Percentiles rank a stretch among this genome's conserved stretches.
phyloP scores from a whole-genome alignment of 1,140 invertebrate species.

The Anagrus nilaparvatae region DNA sequence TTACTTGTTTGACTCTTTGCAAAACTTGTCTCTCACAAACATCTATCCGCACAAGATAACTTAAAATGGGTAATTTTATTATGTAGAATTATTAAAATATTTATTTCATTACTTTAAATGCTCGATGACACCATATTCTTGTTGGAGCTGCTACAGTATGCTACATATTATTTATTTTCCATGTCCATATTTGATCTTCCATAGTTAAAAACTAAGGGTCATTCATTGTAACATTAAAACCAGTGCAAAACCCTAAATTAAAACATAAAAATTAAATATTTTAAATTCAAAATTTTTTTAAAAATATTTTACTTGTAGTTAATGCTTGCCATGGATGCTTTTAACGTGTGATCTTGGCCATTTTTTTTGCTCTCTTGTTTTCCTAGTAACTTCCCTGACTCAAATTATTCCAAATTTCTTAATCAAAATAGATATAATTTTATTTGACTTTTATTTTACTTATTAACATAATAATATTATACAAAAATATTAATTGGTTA shows the following conservation, averaged over 20 bases:
- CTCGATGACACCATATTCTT: slow-evolving; percentile 88
- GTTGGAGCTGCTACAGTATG: slow-evolving; percentile 69
- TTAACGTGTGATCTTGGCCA: too few relatives aligned
- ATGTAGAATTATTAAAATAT: background rate
- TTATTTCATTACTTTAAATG: slow-evolving; percentile 58
- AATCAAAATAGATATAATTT: too few relatives aligned
- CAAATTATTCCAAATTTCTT: too few relatives aligned
- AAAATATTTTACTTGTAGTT: too few relatives aligned
- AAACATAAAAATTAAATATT: background rate
- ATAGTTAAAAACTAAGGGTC: slow-evolving; percentile 62
- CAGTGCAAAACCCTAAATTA: slow-evolving; percentile 55
- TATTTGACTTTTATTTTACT: too few relatives aligned
- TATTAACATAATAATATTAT: too few relatives aligned
- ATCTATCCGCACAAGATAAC: slow-evolving; percentile 49
- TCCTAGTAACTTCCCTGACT: too few relatives aligned
- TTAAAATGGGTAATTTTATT: slow-evolving; percentile 35
- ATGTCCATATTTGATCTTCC: slow-evolving; percentile 56
- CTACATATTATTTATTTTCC: slow-evolving; percentile 66
- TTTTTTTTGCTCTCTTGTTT: too few relatives aligned
- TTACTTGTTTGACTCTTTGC: slow-evolving; percentile 51
- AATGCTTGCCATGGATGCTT: too few relatives aligned
- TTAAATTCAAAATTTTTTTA: too few relatives aligned
- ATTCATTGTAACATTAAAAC: slow-evolving; percentile 57
- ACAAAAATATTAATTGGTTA: too few relatives aligned
- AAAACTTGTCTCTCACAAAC: slow-evolving; percentile 74